Percentiles rank a stretch among this genome's conserved stretches.
Evolutionary conservation across 2,888 invertebrate genomes (phyloP).

Genomic region (Trileptium ribeirensis): DNA sequence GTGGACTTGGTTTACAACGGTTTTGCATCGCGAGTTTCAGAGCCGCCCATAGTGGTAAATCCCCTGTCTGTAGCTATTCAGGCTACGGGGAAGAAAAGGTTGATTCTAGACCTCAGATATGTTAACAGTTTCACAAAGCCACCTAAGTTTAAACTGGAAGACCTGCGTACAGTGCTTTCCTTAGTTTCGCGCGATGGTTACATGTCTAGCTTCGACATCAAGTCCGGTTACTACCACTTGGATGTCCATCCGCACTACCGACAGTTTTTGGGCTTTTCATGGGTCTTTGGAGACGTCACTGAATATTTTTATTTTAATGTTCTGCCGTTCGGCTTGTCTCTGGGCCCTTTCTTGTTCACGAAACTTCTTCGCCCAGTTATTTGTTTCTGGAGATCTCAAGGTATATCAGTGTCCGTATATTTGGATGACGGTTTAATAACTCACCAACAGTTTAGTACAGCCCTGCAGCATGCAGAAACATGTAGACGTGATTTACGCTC

Average conservation of each 20-base stretch:
- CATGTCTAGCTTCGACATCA: neutral
- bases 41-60: neutral
- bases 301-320: neutral
- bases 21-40: neutral
- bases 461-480: neutral
- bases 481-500: neutral
- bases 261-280: neutral
- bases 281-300: neutral
- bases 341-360: slow-evolving; percentile 1
- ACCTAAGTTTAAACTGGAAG: slow-evolving; percentile 2
- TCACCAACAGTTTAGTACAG: neutral
- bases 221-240: neutral
- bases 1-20: neutral
- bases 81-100: too few species aligned
- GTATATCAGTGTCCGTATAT: neutral
- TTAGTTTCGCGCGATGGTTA: neutral
- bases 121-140: neutral
- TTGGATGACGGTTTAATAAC: slow-evolving; percentile 3
- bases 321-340: neutral
- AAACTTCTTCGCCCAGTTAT: slow-evolving; percentile 1
- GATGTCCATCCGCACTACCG: neutral
- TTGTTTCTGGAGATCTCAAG: neutral
- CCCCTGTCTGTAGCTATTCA: neutral
- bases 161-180: neutral
- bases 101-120: too few species aligned